phyloP scores from a whole-genome alignment of 2,888 invertebrate species.

The Heliconius ismenius region DNA sequence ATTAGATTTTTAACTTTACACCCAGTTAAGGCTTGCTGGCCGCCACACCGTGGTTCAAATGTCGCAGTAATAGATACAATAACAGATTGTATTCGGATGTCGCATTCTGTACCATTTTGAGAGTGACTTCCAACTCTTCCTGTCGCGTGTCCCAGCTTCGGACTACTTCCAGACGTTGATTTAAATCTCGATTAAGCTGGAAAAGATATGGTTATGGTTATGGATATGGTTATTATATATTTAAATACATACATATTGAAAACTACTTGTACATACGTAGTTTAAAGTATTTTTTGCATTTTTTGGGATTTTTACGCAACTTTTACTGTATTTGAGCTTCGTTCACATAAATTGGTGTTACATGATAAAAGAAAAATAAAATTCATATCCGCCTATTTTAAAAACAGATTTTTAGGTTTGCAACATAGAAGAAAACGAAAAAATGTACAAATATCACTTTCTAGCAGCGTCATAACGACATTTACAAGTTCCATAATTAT shows the following conservation, averaged over 20 bases:
- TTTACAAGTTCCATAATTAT: background rate
- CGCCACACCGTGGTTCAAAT: slow-evolving; percentile 6
- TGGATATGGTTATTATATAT: too few species aligned
- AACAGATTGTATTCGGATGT: slow-evolving; percentile 32
- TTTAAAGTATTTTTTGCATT: too few species aligned
- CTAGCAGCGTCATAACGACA: background rate
- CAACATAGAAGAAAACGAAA: background rate
- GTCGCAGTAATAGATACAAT: slow-evolving; percentile 25
- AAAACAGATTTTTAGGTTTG: background rate
- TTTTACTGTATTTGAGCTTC: background rate
- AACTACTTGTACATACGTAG: too few species aligned
- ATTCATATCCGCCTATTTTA: background rate
- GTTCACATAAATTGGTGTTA: background rate
- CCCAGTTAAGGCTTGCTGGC: background rate
- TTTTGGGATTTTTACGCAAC: background rate
- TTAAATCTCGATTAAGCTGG: slow-evolving; percentile 36
- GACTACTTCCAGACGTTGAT: slow-evolving; percentile 33
- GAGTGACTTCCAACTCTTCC: slow-evolving; percentile 34
- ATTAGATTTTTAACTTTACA: background rate
- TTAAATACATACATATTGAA: background rate
- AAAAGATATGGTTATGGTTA: too few species aligned
- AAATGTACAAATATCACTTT: background rate
- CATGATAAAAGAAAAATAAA: background rate
- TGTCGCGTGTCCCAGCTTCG: slow-evolving; percentile 37
- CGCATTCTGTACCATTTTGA: slow-evolving; percentile 36